Percentiles rank a stretch among this genome's conserved stretches.
Evolutionary conservation across 1,140 invertebrate genomes (phyloP).

Genomic region (Octopus bimaculoides): DNA sequence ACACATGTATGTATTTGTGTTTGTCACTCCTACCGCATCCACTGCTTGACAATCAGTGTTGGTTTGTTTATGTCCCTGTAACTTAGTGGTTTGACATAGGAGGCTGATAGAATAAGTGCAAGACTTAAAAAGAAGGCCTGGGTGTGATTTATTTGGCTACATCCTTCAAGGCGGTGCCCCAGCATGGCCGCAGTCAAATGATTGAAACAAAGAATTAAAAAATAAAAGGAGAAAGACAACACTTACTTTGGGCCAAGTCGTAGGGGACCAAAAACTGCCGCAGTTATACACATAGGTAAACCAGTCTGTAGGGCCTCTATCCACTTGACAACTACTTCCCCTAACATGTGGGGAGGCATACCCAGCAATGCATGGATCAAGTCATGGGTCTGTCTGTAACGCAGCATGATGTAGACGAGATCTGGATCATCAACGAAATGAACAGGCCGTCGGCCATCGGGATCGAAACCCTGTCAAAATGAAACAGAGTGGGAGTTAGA

Average conservation of each 20-base stretch:
- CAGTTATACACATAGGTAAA: constrained; percentile 58
- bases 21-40: too few species aligned
- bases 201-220: too few species aligned
- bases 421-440: constrained; percentile 89
- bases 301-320: constrained; percentile 78
- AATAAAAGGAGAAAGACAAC: background rate
- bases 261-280: constrained; percentile 56
- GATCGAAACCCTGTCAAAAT: constrained; percentile 76
- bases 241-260: constrained; percentile 70
- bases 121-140: too few species aligned
- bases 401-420: constrained; percentile 92
- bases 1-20: too few species aligned
- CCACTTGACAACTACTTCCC: constrained; percentile 94
- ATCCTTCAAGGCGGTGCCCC: too few species aligned
- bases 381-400: constrained; percentile 96
- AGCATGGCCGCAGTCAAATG: too few species aligned
- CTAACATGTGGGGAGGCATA: constrained; percentile 92
- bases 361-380: constrained; percentile 84
- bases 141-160: too few species aligned
- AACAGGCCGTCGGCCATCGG: constrained; percentile 84
- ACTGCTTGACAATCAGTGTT: too few species aligned
- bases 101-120: too few species aligned
- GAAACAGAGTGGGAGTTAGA: constrained; percentile 22
- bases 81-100: too few species aligned
- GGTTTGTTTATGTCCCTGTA: too few species aligned